Evolutionary conservation across 2,888 invertebrate species (phyloP), one percentile per base, ranked within the genome.

Genomic region (Chymomyza caudatula): DNA sequence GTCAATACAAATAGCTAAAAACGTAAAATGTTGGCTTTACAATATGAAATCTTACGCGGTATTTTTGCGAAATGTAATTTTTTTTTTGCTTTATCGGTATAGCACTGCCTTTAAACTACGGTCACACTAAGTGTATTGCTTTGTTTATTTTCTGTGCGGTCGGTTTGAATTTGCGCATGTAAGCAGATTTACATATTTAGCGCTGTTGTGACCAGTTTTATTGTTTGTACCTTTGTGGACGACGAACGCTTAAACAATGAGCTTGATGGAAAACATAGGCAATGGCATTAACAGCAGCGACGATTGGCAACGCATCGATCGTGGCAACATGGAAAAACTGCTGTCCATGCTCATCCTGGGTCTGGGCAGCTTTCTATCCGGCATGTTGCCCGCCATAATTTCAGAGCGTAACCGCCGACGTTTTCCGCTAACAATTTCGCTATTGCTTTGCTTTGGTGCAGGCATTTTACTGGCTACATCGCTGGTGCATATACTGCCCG

Each of bases 401-500:
- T 92, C 94, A 0, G 91, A 92, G 47, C 90, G 91, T 4, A 91
- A 93, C 47, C 91, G 93, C 54, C 91, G 91, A 69, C 90, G 92
- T 22, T 92, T 92, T 84, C 94, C 94, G 0, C 87, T 95, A 2
- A 81, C 93, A 1, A 91, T 95, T 0, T 95, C 95, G 0, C 92
- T 93, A 15, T 89, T 95, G 5, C 91, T 96, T 1, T 96, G 95
- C 85, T 95, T 95, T 80, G 96, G 96, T 2, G 96, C 94, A 4
- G 96, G 96, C 1, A 94, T 96, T 20, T 91, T 96, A 3, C 89
- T 96, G 3, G 93, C 95, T 0, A 96, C 96, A 0, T 93, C 95
- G 0, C 75, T 96, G 37, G 92, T 95, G 17, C 96, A 96, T 89
- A 95, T 96, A 92, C 90, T 96, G 3, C 95, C 95, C n/a, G 96